Base-by-base conservation (phyloP, 2,888 invertebrate species). In the Hemicrepidius hirtus region DNA sequence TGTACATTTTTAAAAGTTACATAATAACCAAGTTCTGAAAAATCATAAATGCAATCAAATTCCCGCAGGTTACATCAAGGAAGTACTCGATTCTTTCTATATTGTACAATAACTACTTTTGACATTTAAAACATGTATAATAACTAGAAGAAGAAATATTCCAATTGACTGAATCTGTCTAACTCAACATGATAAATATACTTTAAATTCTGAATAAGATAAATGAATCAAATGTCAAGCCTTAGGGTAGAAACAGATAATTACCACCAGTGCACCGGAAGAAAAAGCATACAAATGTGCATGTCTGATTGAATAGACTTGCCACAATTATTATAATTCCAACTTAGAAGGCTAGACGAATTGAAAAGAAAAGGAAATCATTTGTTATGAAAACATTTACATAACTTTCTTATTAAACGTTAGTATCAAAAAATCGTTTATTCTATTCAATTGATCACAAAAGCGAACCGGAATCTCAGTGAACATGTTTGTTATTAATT, bases 211-310 rank as follows among this genome's bases (percentile, higher is more conserved):
- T 24, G 24, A 50, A 24, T 21, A 50, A 24, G 24, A 50, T 50
- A 50, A 50, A 50, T 50, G 50, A 50, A 24, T 21, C 50, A 50
- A 50, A 50, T n/a, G 24, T 50, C 24, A 46, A 3, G 46, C 46
- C 18, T 1, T 9, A 9, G 50, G 24, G 10, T 18, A 13, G 5
- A 50, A 21, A 50, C 24, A 20, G 12, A 16, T 24, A 50, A 24
- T 18, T 24, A 6, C 9, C 20, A 24, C 6, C 12, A 13, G 13
- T 41, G 16, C 40, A 50, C 50, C 50, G 50, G 50, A 50, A 50
- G 24, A 50, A 24, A 50, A 50, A 3, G 3, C 10, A 49, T 13
- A 5, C 12, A 12, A 7, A 13, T 21, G 5, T 20, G 18, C 24
- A 50, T 50, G 46, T 46, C n/a, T 13, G 10, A 46, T 16, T 18